Conservation (phyloP, 2,113 vertebrate species). For the Sylvilagus bachmani region DNA sequence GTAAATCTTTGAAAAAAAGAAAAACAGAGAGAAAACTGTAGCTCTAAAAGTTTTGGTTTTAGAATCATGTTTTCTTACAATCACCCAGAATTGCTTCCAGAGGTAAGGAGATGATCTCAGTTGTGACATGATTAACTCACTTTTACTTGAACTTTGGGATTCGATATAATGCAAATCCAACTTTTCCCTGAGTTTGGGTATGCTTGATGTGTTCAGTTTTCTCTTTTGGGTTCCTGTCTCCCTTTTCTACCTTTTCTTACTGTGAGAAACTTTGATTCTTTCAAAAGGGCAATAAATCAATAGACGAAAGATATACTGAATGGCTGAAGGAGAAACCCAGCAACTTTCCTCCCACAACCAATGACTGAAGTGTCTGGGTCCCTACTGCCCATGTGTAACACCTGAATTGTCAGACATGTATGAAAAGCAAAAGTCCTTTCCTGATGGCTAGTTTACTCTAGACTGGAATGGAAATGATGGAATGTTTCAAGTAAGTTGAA, state of each 20-base stretch:
- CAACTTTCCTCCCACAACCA: neutral
- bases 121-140: neutral
- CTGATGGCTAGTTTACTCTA: no score
- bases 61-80: neutral
- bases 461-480: no score
- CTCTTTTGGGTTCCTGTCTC: neutral
- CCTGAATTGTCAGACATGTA: no score
- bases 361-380: neutral
- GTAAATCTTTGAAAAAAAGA: no score
- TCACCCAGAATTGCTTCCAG: neutral
- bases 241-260: neutral
- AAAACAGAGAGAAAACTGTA: no score
- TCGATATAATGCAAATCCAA: neutral
- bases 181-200: neutral
- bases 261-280: neutral
- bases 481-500: no score
- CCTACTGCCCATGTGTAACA: no score
- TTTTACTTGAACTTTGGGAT: conserved; percentile 35
- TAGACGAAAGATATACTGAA: neutral
- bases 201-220: conserved; percentile 24
- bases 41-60: neutral
- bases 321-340: conserved; percentile 13
- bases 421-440: no score
- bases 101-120: no score
- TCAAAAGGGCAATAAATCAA: neutral